Evolutionary conservation across 1,140 invertebrate species (phyloP).

Genomic region (Amphibalanus amphitrite): DNA sequence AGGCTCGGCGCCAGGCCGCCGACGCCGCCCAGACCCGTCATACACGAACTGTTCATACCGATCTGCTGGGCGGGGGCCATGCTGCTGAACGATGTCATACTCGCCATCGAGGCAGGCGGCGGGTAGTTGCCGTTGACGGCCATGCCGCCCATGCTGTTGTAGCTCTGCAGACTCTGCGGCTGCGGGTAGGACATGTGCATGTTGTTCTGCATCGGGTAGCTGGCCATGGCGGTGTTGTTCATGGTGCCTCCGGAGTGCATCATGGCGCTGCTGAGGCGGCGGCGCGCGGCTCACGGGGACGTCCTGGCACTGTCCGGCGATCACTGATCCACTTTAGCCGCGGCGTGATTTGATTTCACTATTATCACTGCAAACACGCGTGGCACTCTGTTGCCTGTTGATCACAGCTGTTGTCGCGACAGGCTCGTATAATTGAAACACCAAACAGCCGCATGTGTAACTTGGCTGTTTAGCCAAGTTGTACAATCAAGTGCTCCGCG

Average conservation of each 20-base stretch:
- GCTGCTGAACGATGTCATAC: not conserved
- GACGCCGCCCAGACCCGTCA: not conserved
- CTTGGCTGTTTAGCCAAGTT: conserved; percentile 5
- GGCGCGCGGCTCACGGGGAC: no score
- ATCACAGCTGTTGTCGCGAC: not conserved
- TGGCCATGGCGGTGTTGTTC: not conserved
- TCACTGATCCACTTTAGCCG: not conserved
- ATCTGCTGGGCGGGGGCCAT: not conserved
- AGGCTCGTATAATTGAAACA: not conserved
- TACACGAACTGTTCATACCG: not conserved
- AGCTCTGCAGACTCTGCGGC: not conserved
- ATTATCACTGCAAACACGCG: not conserved
- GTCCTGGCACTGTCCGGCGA: not conserved
- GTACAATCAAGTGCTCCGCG: conserved; percentile 1
- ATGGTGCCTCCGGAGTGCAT: not conserved
- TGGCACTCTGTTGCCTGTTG: not conserved
- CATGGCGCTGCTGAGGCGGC: not conserved
- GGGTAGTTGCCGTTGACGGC: not conserved
- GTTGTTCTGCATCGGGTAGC: not conserved
- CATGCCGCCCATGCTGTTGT: not conserved
- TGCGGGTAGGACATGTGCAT: not conserved
- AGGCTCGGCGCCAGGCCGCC: not conserved
- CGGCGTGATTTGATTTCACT: not conserved
- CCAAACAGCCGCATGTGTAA: not conserved
- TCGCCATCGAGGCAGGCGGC: not conserved